These are phyloP conservation scores for Neogobius melanostomus DNA, from an alignment of 2,113 vertebrate genomes.

Conservation along the genomic window DNA sequence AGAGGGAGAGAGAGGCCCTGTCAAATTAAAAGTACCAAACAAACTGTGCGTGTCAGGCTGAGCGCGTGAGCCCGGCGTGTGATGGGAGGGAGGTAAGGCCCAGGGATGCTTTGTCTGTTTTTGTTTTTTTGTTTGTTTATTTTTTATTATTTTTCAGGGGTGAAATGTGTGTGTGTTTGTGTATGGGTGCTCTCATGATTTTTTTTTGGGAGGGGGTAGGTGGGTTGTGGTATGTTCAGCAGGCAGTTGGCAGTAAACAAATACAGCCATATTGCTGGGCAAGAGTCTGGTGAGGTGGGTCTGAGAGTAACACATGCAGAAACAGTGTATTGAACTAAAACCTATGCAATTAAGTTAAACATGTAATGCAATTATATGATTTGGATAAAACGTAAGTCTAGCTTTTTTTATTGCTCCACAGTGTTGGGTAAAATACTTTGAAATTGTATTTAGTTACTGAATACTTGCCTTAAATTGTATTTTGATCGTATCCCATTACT, in stretches of 20 bases:
- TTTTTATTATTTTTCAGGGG: conserved; percentile 15
- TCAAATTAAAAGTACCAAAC: conserved; percentile 83
- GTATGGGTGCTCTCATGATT: background rate
- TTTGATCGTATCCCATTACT: too few relatives aligned
- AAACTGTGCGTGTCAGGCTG: conserved; percentile 73
- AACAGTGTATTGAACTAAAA: conserved; percentile 1
- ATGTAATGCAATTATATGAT: background rate
- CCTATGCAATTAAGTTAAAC: background rate
- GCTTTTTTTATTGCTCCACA: too few relatives aligned
- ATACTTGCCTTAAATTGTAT: too few relatives aligned
- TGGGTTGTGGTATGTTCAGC: conserved; percentile 34
- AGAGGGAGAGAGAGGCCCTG: conserved; percentile 53
- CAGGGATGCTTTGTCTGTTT: conserved; percentile 66
- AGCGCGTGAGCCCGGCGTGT: conserved; percentile 54
- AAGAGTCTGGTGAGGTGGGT: conserved; percentile 36
- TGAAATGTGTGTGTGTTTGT: conserved; percentile 23
- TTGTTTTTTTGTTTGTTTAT: conserved; percentile 47
- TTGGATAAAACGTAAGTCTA: too few relatives aligned
- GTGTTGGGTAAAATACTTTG: too few relatives aligned
- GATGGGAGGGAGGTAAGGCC: conserved; percentile 51
- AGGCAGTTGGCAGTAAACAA: conserved; percentile 49
- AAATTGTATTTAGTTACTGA: too few relatives aligned
- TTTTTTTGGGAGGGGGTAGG: background rate
- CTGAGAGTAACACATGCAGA: conserved; percentile 23
- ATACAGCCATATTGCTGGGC: conserved; percentile 35